phyloP scores from a whole-genome alignment of 2,888 invertebrate species.

The Athalia circularis region DNA sequence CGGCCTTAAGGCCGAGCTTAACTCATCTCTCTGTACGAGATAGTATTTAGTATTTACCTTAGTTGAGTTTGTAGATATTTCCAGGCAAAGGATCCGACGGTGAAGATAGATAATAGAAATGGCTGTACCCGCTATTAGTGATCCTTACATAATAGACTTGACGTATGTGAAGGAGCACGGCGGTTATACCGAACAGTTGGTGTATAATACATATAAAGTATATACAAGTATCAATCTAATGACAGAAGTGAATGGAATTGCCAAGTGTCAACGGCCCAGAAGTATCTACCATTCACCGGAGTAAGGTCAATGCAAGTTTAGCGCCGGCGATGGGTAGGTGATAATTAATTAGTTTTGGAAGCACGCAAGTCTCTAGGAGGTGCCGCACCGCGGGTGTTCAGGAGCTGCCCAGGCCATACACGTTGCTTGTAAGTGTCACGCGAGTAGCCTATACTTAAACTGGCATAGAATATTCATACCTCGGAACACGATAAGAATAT shows the following conservation, averaged over 20 bases:
- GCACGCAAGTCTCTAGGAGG: conserved; percentile 50
- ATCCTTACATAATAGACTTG: background rate
- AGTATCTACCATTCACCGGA: too few relatives aligned
- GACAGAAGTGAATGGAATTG: background rate
- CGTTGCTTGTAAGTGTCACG: conserved; percentile 53
- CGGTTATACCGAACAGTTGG: background rate
- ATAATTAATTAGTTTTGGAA: conserved; percentile 70
- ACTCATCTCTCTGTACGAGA: conserved; percentile 73
- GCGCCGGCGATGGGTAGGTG: conserved; percentile 25
- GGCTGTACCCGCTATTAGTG: background rate
- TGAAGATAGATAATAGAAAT: conserved; percentile 50
- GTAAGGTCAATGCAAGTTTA: conserved; percentile 25
- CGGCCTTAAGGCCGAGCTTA: conserved; percentile 72
- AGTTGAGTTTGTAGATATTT: conserved; percentile 54
- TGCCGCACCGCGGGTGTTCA: conserved; percentile 13
- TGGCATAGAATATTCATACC: conserved; percentile 70
- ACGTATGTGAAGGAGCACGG: background rate
- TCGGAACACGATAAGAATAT: conserved; percentile 64
- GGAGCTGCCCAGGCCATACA: background rate
- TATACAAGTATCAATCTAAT: conserved; percentile 21
- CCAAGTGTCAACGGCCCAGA: background rate
- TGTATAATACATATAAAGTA: background rate
- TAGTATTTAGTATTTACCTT: conserved; percentile 66
- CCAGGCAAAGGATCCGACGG: conserved; percentile 56
- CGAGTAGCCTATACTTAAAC: conserved; percentile 64